Conservation (phyloP, 2,888 invertebrate genomes). For the Zele albiditarsus region DNA sequence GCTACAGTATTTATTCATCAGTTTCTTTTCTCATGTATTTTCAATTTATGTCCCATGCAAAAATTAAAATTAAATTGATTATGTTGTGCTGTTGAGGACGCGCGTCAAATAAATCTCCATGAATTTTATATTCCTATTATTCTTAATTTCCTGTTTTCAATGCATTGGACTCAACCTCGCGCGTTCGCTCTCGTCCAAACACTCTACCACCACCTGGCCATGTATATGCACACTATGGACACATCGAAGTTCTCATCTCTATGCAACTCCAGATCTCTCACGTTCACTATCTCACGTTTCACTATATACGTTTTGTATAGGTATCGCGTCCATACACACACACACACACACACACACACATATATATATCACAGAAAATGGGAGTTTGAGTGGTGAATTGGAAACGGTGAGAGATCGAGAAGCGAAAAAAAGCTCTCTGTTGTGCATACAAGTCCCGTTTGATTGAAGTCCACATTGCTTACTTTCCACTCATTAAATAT, state of each 20-base stretch:
- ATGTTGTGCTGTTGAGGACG: too few species aligned
- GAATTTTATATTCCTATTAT: not conserved
- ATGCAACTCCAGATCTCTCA: conserved; percentile 43
- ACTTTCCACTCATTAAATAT: conserved; percentile 30
- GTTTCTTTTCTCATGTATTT: not conserved
- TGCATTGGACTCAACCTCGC: not conserved
- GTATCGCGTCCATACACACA: not conserved
- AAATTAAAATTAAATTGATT: not conserved
- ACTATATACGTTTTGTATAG: conserved; percentile 1
- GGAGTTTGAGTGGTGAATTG: not conserved
- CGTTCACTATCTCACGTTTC: conserved; percentile 42
- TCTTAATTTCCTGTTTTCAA: not conserved
- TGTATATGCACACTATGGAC: conserved; percentile 28
- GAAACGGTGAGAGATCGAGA: not conserved
- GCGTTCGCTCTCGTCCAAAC: not conserved
- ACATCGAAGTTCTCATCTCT: conserved; percentile 43
- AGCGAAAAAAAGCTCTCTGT: conserved; percentile 33
- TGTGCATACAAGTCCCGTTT: conserved; percentile 38
- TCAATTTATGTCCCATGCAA: not conserved
- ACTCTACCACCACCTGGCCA: not conserved
- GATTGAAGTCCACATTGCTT: conserved; percentile 14
- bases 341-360: not conserved
- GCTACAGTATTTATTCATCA: not conserved
- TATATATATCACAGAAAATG: conserved; percentile 25
- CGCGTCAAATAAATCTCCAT: too few species aligned